Evolutionary conservation across 2,888 invertebrate genomes (phyloP).

Genomic region (Tricholauxania praeusta): DNA sequence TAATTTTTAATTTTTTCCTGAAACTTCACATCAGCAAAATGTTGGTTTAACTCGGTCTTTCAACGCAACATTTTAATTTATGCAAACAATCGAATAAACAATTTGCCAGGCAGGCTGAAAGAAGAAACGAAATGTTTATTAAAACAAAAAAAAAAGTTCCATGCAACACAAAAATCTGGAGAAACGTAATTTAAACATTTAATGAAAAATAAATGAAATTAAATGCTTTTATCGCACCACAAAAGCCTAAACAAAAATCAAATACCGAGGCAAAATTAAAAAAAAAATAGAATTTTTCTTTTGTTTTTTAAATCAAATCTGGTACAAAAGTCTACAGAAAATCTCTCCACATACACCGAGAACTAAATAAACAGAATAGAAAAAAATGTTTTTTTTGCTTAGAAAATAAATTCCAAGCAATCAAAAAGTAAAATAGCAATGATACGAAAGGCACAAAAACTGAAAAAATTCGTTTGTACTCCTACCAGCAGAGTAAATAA

Average conservation of each 20-base stretch:
- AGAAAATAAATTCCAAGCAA: constrained; percentile 17
- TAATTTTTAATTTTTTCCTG: too few relatives aligned
- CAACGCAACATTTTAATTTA: too few relatives aligned
- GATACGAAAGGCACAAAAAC: background rate
- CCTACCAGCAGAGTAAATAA: constrained; percentile 27
- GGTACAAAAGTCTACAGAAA: constrained; percentile 1
- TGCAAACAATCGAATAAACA: background rate
- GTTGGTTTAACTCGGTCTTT: too few relatives aligned
- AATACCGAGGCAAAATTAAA: constrained; percentile 1
- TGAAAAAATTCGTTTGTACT: constrained; percentile 13
- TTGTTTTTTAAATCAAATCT: too few relatives aligned
- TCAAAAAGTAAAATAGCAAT: constrained; percentile 21
- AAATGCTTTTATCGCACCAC: constrained; percentile 33
- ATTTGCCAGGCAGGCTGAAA: background rate
- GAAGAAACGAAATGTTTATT: background rate
- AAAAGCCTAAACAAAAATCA: constrained; percentile 21
- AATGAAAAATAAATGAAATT: constrained; percentile 18
- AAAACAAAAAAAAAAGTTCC: background rate
- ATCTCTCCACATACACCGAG: background rate
- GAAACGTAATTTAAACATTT: too few relatives aligned
- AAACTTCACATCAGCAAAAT: too few relatives aligned
- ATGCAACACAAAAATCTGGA: too few relatives aligned
- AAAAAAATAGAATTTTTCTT: background rate
- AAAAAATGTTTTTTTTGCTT: background rate
- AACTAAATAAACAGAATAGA: background rate